These are phyloP conservation scores for Cryptosula pallasiana DNA, from an alignment of 2,888 invertebrate species.

Conservation along the genomic window DNA sequence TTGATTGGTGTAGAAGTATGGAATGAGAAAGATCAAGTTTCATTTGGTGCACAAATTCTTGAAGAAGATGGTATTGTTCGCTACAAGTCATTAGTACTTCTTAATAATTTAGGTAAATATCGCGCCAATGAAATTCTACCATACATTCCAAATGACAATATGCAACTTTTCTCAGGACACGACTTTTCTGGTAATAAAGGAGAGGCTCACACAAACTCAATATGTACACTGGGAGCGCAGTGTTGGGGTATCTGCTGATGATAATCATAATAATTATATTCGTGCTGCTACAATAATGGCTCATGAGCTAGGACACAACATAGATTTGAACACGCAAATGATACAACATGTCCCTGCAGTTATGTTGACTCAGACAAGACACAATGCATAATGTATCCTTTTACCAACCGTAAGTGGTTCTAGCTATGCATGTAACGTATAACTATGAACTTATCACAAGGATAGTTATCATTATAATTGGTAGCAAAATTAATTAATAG, in stretches of 20 bases:
- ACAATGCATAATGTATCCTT: too few relatives aligned
- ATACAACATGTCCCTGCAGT: not conserved
- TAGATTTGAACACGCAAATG: not conserved
- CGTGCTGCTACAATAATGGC: not conserved
- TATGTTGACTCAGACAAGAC: not conserved
- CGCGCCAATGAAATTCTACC: not conserved
- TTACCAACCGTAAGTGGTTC: too few relatives aligned
- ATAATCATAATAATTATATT: not conserved
- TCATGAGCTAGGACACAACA: not conserved
- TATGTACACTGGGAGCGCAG: not conserved
- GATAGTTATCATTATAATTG: too few relatives aligned
- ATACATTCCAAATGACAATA: not conserved
- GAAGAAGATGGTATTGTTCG: not conserved
- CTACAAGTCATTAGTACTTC: not conserved
- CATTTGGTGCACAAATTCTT: not conserved
- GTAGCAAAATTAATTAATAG: too few relatives aligned
- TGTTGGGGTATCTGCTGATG: not conserved
- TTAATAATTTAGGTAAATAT: not conserved
- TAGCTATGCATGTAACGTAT: too few relatives aligned
- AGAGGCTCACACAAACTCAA: too few relatives aligned
- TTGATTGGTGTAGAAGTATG: not conserved
- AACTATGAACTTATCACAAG: too few relatives aligned
- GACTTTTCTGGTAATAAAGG: too few relatives aligned
- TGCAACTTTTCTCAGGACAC: not conserved
- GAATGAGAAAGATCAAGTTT: not conserved